Percentiles rank a stretch among this genome's conserved stretches.
These are phyloP conservation scores for Ophioninae sp. DNA, from an alignment of 2,888 invertebrate species.

Conservation along the genomic window DNA sequence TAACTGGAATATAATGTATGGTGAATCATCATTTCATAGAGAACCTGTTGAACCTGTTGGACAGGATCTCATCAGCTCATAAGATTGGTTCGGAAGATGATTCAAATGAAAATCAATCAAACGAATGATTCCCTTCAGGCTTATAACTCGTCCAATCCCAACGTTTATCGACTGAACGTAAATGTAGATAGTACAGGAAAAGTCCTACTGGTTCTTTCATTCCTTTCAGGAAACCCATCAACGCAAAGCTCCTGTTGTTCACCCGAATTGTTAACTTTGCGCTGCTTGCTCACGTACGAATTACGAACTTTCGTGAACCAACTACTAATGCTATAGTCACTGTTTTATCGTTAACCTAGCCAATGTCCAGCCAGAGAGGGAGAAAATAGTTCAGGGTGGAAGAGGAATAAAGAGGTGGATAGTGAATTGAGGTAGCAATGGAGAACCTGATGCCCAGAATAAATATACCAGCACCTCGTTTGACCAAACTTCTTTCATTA, in stretches of 20 bases:
- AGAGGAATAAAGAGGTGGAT: neutral
- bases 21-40: neutral
- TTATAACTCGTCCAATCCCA: slow-evolving; percentile 4
- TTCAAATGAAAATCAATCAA: slow-evolving; percentile 52
- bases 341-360: slow-evolving; percentile 61
- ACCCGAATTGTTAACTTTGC: slow-evolving; percentile 54
- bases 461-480: slow-evolving; percentile 20
- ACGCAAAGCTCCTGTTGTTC: slow-evolving; percentile 33
- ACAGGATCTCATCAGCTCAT: slow-evolving; percentile 33
- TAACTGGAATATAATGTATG: neutral
- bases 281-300: slow-evolving; percentile 29
- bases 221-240: slow-evolving; percentile 34
- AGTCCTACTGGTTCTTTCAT: slow-evolving; percentile 38
- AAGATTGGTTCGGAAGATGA: slow-evolving; percentile 48
- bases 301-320: slow-evolving; percentile 29
- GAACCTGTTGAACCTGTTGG: slow-evolving; percentile 6
- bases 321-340: slow-evolving; percentile 41
- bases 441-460: slow-evolving; percentile 30
- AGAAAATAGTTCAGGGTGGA: neutral
- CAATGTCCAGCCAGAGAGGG: slow-evolving; percentile 35
- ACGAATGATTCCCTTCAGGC: slow-evolving; percentile 31
- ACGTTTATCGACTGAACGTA: slow-evolving; percentile 8
- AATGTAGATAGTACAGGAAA: neutral
- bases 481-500: slow-evolving; percentile 63
- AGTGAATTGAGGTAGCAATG: neutral